Base-by-base conservation (phyloP, 2,888 invertebrate genomes). In the Saturnia japonica region DNA sequence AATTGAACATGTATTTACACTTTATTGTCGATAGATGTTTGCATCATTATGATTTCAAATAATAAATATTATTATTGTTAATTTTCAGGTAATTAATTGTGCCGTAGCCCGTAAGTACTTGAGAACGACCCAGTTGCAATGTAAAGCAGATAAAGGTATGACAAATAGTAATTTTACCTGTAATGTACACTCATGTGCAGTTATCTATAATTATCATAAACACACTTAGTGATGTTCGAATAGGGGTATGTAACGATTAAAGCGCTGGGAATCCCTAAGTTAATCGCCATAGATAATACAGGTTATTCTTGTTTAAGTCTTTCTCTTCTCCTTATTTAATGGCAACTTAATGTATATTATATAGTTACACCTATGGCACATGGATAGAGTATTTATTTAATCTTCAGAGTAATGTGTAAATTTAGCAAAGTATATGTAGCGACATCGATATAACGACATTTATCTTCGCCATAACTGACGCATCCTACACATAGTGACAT, bases 51-150 rank as follows among this genome's bases (percentile, higher is more conserved):
- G 19, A 16, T 19, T 1, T 47, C 2, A 47, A n/a, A 8, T 19
- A n/a, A 54, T n/a, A 54, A n/a, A 11, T 54, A 11, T 3, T 22
- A 11, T 54, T 22, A n/a, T 54, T 22, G 19, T 22, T 2, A 14
- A 9, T 60, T n/a, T 60, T 60, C 57, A 60, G 57, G 57, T 60
- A 60, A 60, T 60, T 60, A 8, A 60, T 60, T 60, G 4, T 25
- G 14, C 14, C 11, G 22, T 54, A 28, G 6, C 34, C 3, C 34
- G 34, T 34, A 34, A 34, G 34, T 11, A 60, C 25, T 12, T 28
- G 11, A 60, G 12, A 14, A 60, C 57, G 11, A 25, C 25, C 25
- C 14, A 60, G 25, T 14, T 28, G 25, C 57, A 28, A 12, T 60
- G 25, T 25, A 11, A 60, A 7, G 8, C 11, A 22, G 22, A 25